These are phyloP conservation scores for Syrrhaptes paradoxus DNA, from an alignment of 2,113 vertebrate genomes.

Conservation along the genomic window DNA sequence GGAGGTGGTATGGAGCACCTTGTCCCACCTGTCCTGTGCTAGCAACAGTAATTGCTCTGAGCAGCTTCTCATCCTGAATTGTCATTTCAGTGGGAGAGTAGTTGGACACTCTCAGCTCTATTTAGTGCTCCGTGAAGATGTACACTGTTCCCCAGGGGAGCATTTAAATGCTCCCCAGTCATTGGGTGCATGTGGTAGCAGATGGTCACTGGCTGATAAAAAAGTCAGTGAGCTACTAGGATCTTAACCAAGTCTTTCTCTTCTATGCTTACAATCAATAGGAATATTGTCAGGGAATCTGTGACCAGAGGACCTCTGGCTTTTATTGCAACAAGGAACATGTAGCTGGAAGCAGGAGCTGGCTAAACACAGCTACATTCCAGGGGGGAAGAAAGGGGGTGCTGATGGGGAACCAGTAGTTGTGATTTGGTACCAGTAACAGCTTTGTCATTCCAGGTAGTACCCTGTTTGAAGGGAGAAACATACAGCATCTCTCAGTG, in stretches of 20 bases:
- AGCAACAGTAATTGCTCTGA: not conserved
- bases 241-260: not conserved
- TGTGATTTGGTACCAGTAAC: not conserved
- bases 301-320: not conserved
- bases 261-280: not conserved
- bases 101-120: not conserved
- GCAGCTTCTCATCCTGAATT: not conserved
- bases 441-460: not conserved
- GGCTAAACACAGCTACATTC: not conserved
- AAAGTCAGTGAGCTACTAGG: not conserved
- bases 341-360: not conserved
- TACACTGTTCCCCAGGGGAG: not conserved
- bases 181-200: not conserved
- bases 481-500: not conserved
- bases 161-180: not conserved
- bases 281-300: not conserved
- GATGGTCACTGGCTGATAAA: not conserved
- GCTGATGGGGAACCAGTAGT: not conserved
- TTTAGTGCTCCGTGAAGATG: not conserved
- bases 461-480: not conserved
- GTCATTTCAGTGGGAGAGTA: not conserved
- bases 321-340: not conserved
- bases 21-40: not conserved
- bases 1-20: not conserved
- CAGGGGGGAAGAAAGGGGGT: accelerated